Base-by-base conservation (phyloP, 2,113 vertebrate genomes). In the Pelmatolapia mariae region DNA sequence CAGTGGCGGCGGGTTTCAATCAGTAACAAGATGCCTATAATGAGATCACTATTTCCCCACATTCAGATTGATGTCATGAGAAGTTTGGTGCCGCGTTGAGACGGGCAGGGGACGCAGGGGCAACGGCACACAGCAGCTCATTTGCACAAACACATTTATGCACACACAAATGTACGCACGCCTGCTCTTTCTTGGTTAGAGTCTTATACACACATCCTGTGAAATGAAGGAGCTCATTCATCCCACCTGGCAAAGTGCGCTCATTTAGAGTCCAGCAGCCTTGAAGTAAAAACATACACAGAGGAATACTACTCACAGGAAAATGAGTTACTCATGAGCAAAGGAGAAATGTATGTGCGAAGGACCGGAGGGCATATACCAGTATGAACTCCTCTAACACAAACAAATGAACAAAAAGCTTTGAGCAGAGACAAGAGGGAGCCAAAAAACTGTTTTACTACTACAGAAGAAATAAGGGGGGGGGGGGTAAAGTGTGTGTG, bases 141-240 rank as follows among this genome's bases (percentile, higher is more conserved):
- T 85, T 87, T 73, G 80, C 45, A 57, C 56, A 79, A 52, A 57
- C 80, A 81, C 15, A 68, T 40, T 56, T 82, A 78, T 80, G 80
- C 84, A 88, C 88, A 91, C 86, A 83, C 68, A 94, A 82, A 92
- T 84, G 89, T 91, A 92, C 92, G 92, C 91, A 93, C 84, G 89
- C 91, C 86, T 53, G 88, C 88, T 88, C 90, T 93, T 95, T 94
- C 93, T 90, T 81, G 88, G 89, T 94, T 93, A 91, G 91, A 92
- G 92, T 95, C 92, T 95, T 93, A 95, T 95, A 95, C 89, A 93
- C 95, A 96, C 96, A 95, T 95, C 92, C 90, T 94, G 92, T 90
- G 89, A 94, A 95, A 95, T 96, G 93, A 97, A 97, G 91, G 95
- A 88, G 90, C 90, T 95, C 94, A 96, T 97, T 97, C 96, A 97